Evolutionary conservation across 2,113 vertebrate genomes (phyloP).

Genomic region (Tetraodon nigroviridis): DNA sequence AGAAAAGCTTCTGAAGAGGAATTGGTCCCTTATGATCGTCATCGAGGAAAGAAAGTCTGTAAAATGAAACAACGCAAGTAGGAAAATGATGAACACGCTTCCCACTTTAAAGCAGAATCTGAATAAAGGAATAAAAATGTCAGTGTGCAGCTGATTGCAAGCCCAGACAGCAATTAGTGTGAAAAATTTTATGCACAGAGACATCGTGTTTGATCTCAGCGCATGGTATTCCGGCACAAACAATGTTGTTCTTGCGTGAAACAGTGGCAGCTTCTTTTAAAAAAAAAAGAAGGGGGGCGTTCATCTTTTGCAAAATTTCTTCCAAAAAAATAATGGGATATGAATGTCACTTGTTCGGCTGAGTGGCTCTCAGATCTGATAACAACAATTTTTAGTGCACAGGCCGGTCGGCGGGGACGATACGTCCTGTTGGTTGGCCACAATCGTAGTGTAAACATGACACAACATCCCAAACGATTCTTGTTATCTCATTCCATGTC

Average conservation of each 20-base stretch:
- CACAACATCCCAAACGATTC: background rate
- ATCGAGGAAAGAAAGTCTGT: slow-evolving; percentile 66
- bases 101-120: slow-evolving; percentile 65
- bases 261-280: slow-evolving; percentile 30
- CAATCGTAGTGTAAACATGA: slow-evolving; percentile 31
- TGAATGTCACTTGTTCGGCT: slow-evolving; percentile 54
- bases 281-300: slow-evolving; percentile 16
- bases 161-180: slow-evolving; percentile 70
- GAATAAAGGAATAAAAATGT: slow-evolving; percentile 68
- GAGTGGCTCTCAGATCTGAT: slow-evolving; percentile 63
- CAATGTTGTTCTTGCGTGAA: slow-evolving; percentile 46
- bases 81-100: slow-evolving; percentile 41
- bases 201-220: slow-evolving; percentile 65
- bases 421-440: slow-evolving; percentile 41
- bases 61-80: slow-evolving; percentile 63
- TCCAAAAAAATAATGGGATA: slow-evolving; percentile 63
- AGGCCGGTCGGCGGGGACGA: no score
- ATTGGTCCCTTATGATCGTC: slow-evolving; percentile 63
- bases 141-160: slow-evolving; percentile 58
- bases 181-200: slow-evolving; percentile 54
- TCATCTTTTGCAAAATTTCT: slow-evolving; percentile 49
- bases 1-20: slow-evolving; percentile 60
- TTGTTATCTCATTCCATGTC: slow-evolving; percentile 36
- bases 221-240: slow-evolving; percentile 41
- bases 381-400: slow-evolving; percentile 63